Percentiles rank a stretch among this genome's conserved stretches.
Evolutionary conservation across 2,888 invertebrate genomes (phyloP).

Genomic region (Drosophila helvetica): DNA sequence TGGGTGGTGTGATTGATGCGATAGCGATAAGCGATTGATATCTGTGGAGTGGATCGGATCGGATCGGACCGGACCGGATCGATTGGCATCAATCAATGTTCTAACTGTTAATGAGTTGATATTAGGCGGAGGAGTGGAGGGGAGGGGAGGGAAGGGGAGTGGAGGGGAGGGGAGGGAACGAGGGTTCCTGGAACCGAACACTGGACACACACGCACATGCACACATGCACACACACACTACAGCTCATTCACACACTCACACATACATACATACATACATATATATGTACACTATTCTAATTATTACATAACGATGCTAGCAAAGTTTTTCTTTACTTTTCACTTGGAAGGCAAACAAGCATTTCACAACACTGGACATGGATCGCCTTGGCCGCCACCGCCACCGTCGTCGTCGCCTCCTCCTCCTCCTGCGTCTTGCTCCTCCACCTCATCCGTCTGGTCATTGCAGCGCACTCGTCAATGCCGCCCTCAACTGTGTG

Average conservation of each 20-base stretch:
- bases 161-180: not conserved
- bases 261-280: not conserved
- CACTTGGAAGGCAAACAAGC: slow-evolving; percentile 5
- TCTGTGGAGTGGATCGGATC: not conserved
- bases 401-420: slow-evolving; percentile 13
- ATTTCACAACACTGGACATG: slow-evolving; percentile 1
- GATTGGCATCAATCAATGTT: not conserved
- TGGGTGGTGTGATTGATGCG: not conserved
- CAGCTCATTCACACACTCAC: slow-evolving; percentile 4
- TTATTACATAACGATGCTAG: slow-evolving; percentile 3
- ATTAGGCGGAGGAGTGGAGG: not conserved
- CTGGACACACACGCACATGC: slow-evolving; percentile 11
- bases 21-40: not conserved
- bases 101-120: slow-evolving; percentile 2
- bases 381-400: not conserved
- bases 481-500: slow-evolving; percentile 69
- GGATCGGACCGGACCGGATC: not conserved
- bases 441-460: slow-evolving; percentile 69
- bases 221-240: slow-evolving; percentile 15
- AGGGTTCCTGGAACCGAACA: slow-evolving; percentile 21
- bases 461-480: slow-evolving; percentile 77
- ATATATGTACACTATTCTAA: not conserved
- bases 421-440: slow-evolving; percentile 70
- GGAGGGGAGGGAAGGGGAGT: not conserved
- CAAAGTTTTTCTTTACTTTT: not conserved